A percentile compares a stretch with the other conserved stretches of the same genome.
Evolutionary conservation across 2,113 vertebrate genomes (phyloP).

Genomic region (Chroicocephalus ridibundus): DNA sequence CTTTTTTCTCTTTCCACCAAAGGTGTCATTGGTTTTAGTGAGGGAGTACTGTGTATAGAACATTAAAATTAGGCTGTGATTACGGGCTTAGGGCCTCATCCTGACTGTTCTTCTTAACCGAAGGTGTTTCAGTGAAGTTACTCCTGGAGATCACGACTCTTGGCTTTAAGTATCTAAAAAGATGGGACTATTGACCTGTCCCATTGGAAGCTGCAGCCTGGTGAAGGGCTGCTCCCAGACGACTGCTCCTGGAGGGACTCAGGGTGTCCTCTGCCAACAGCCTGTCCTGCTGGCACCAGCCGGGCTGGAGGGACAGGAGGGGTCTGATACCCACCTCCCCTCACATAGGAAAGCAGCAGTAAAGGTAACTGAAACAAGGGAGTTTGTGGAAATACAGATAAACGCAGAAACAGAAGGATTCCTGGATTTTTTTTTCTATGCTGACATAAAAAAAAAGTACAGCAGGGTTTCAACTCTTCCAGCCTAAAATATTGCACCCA

Average conservation of each 20-base stretch:
- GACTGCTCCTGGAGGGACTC: rapidly evolving
- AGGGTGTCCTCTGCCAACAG: neutral
- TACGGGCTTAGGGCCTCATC: neutral
- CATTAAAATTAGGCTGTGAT: neutral
- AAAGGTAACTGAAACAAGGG: neutral
- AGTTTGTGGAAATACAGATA: neutral
- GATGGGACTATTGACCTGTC: neutral
- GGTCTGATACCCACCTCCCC: neutral
- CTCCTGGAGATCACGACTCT: neutral
- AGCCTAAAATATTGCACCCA: neutral
- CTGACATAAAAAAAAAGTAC: neutral
- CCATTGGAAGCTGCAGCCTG: neutral
- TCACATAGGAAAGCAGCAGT: neutral
- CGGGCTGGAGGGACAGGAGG: rapidly evolving
- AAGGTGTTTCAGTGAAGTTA: neutral
- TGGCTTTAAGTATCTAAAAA: neutral
- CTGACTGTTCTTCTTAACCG: neutral
- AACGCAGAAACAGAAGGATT: neutral
- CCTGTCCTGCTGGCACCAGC: neutral
- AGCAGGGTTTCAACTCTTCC: neutral
- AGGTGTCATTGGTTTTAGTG: neutral
- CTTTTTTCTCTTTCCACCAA: neutral
- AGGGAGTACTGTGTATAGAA: neutral
- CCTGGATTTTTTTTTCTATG: neutral
- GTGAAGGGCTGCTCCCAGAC: neutral